These are phyloP conservation scores for Cremastinae sp. DNA, from an alignment of 2,888 invertebrate species.

Conservation along the genomic window DNA sequence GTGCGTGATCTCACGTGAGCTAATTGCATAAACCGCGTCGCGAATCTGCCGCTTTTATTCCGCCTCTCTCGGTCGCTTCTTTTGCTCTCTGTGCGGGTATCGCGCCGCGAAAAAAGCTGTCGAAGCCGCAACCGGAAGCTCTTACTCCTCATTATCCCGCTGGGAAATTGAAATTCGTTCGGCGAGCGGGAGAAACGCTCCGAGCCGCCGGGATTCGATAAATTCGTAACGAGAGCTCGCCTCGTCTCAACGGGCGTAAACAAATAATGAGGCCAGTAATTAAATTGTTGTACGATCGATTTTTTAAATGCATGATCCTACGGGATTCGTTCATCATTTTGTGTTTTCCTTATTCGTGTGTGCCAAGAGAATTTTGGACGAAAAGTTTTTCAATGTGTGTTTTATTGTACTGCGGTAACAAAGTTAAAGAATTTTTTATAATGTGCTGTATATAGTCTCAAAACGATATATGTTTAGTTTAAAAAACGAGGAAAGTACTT, in stretches of 20 bases:
- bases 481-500: no score
- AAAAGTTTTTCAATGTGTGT: no score
- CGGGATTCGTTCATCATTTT: no score
- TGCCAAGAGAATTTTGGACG: no score
- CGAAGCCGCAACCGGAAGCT: slow-evolving; percentile 3
- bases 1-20: slow-evolving; percentile 29
- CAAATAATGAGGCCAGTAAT: no score
- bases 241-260: neutral
- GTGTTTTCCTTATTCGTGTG: no score
- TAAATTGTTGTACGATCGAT: no score
- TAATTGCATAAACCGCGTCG: slow-evolving; percentile 30
- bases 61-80: neutral
- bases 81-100: neutral
- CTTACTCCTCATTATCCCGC: slow-evolving; percentile 3
- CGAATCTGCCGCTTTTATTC: neutral
- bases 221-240: neutral
- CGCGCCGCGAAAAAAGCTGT: neutral
- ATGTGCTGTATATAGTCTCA: no score
- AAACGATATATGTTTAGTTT: no score
- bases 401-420: no score
- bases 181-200: neutral
- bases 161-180: slow-evolving; percentile 17
- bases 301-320: no score
- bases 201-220: neutral
- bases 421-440: no score